phyloP scores from a whole-genome alignment of 2,797 vertebrate species.

The Girardinus metallicus region DNA sequence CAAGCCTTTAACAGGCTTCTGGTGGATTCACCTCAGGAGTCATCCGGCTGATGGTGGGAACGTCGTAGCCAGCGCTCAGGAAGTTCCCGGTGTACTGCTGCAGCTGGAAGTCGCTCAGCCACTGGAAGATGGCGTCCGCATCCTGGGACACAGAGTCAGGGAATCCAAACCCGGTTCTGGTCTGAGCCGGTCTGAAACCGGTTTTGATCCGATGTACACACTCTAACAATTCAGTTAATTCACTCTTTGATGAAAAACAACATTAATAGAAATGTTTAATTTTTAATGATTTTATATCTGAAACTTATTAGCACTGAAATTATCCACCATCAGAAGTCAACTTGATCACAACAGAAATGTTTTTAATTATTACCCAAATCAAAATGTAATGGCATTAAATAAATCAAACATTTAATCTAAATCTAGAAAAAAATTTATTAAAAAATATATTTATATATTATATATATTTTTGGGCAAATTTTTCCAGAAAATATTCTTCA shows the following conservation, averaged over 20 bases:
- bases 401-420: background rate
- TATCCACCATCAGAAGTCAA: background rate
- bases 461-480: background rate
- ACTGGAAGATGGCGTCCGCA: slow-evolving; percentile 93
- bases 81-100: slow-evolving; percentile 92
- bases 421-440: background rate
- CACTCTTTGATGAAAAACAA: too few relatives aligned
- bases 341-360: background rate
- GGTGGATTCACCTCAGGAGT: slow-evolving; percentile 88
- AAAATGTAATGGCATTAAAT: background rate
- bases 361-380: background rate
- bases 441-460: background rate
- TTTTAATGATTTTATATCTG: background rate
- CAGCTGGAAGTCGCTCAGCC: slow-evolving; percentile 95
- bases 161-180: too few relatives aligned
- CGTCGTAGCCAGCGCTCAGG: slow-evolving; percentile 90
- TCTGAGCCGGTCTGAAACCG: too few relatives aligned
- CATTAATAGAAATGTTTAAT: background rate
- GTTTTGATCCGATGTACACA: too few relatives aligned
- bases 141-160: slow-evolving; percentile 78
- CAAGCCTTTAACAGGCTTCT: background rate
- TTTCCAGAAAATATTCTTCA: background rate
- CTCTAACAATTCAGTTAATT: too few relatives aligned
- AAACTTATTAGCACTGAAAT: background rate
- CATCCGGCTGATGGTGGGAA: slow-evolving; percentile 97